These are phyloP conservation scores for Esox lucius DNA, from an alignment of 2,797 vertebrate genomes.

Conservation along the genomic window DNA sequence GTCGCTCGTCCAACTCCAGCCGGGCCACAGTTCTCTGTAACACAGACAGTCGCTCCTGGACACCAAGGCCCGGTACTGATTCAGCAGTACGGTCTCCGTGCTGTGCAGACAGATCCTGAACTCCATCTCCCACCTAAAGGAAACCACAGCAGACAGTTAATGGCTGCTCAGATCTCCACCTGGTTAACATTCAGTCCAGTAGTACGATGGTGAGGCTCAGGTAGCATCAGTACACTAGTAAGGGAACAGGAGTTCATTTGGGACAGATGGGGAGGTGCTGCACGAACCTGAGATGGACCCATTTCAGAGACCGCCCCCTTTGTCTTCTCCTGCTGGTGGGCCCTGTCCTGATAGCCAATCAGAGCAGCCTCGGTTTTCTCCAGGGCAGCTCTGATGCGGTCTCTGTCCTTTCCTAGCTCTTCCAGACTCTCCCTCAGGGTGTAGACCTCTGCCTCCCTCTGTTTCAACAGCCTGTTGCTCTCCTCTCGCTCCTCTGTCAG, in stretches of 20 bases:
- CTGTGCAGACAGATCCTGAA: not conserved
- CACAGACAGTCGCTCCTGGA: conserved; percentile 46
- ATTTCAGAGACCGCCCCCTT: conserved; percentile 9
- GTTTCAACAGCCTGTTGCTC: conserved; percentile 26
- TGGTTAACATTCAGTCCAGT: not conserved
- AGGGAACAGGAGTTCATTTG: not conserved
- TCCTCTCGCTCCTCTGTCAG: conserved; percentile 53
- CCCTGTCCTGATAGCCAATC: conserved; percentile 74
- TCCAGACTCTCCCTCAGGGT: conserved; percentile 51
- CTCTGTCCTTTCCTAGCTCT: conserved; percentile 59
- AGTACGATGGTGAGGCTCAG: too few relatives aligned
- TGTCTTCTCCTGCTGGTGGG: conserved; percentile 49
- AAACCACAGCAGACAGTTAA: not conserved
- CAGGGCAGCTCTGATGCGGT: conserved; percentile 60
- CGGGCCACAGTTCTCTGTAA: conserved; percentile 61
- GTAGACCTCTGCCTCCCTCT: conserved; percentile 56
- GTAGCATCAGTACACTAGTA: too few relatives aligned
- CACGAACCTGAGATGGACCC: not conserved
- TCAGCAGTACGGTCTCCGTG: not conserved
- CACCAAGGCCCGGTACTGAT: not conserved
- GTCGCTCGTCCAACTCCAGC: conserved; percentile 45
- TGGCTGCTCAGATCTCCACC: not conserved
- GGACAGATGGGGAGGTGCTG: conserved; percentile 26
- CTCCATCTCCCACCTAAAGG: not conserved
- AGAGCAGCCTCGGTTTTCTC: conserved; percentile 77